Evolutionary conservation across 2,888 invertebrate genomes (phyloP), one percentile per base, ranked within the genome.

Genomic region (Ptilodon capucinus): DNA sequence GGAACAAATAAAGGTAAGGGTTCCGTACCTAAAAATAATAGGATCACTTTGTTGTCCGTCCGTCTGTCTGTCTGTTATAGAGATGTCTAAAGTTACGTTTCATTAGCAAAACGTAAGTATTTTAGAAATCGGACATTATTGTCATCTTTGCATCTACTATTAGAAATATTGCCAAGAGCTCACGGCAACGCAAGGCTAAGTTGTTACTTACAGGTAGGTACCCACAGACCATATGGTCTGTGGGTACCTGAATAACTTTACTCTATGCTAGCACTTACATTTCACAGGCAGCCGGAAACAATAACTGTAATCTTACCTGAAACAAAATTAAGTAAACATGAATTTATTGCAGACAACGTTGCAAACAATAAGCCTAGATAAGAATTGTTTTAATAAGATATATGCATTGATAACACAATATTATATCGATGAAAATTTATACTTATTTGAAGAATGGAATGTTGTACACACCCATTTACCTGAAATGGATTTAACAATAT

Each of bases 241-340:
- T n/a, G n/a, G n/a, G n/a, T n/a, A n/a, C n/a, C n/a, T n/a, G n/a
- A n/a, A n/a, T n/a, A n/a, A n/a, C n/a, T n/a, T n/a, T n/a, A n/a
- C n/a, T n/a, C n/a, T n/a, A n/a, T n/a, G n/a, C n/a, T 28, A 28
- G n/a, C n/a, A 28, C 28, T 28, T 28, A 28, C 28, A 28, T 6
- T 9, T 25, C 11, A 25, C 17, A 38, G 21, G n/a, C 38, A 43
- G 46, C 18, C 28, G 32, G 17, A 40, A 42, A 42, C 35, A 44
- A 42, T 32, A 14, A 46, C n/a, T 48, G 40, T 44, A 52, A 25
- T 40, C 68, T 74, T 76, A 76, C 76, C 74, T 76, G 75, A 35
- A 74, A 75, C 69, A 72, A 67, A 63, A 60, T 57, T 41, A 55
- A 60, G 48, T 51, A 46, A 57, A 49, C 42, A 46, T 41, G 32